Evolutionary conservation across 2,113 vertebrate species (phyloP).

Genomic region (Collichthys lucidus): DNA sequence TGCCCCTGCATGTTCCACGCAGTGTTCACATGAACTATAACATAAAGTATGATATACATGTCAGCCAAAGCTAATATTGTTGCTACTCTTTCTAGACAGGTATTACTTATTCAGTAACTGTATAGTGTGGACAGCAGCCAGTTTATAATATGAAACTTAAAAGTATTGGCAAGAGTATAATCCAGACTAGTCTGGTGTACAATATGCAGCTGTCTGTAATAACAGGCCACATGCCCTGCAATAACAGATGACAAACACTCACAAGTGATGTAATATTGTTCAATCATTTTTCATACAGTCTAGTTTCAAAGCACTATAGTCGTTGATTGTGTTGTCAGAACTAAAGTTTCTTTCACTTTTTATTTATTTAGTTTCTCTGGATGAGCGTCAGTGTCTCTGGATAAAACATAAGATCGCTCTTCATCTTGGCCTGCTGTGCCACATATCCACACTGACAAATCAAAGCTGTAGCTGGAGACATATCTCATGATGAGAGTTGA

Average conservation of each 20-base stretch:
- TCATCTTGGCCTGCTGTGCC: constrained; percentile 4
- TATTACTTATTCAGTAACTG: constrained; percentile 41
- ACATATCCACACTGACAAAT: constrained; percentile 19
- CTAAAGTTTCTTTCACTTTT: constrained; percentile 4
- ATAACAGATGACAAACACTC: constrained; percentile 55
- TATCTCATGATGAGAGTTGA: constrained; percentile 8
- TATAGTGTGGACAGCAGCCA: constrained; percentile 44
- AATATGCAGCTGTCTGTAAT: constrained; percentile 66
- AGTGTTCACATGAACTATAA: not conserved
- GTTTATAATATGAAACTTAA: constrained; percentile 46
- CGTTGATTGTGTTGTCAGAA: constrained; percentile 1
- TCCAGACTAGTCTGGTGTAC: constrained; percentile 51
- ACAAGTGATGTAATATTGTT: constrained; percentile 26
- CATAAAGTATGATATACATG: constrained; percentile 1
- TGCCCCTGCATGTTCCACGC: constrained; percentile 10
- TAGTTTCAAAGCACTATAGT: not conserved
- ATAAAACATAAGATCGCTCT: not conserved
- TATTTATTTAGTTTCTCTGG: not conserved
- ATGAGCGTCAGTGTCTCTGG: not conserved
- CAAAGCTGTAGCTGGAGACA: constrained; percentile 21
- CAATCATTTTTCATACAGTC: constrained; percentile 7
- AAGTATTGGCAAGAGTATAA: constrained; percentile 39
- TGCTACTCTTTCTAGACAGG: constrained; percentile 20
- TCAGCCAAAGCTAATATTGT: constrained; percentile 39
- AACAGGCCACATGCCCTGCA: constrained; percentile 54